Percentiles rank a stretch among this genome's conserved stretches.
phyloP scores from a whole-genome alignment of 2,113 vertebrate genomes.

The Bufo gargarizans region DNA sequence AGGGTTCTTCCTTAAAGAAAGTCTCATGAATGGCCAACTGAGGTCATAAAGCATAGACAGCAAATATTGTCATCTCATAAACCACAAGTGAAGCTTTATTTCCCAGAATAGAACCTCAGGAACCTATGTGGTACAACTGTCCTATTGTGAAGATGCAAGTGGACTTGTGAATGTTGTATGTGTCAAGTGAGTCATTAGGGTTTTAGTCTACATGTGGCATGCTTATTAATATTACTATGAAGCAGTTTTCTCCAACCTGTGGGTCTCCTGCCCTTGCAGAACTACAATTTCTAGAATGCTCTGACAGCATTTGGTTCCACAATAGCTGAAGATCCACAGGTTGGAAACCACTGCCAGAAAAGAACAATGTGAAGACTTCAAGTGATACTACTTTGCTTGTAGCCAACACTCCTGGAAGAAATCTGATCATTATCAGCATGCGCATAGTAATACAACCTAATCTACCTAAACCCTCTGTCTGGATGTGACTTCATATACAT shows the following conservation, averaged over 20 bases:
- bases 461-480: slow-evolving; percentile 91
- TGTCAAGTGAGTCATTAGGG: too few relatives aligned
- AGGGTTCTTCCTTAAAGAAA: too few relatives aligned
- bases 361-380: slow-evolving; percentile 9
- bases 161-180: too few relatives aligned
- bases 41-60: too few relatives aligned
- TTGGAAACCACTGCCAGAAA: neutral
- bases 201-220: neutral
- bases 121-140: too few relatives aligned
- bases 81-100: too few relatives aligned
- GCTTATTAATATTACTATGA: neutral
- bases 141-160: too few relatives aligned
- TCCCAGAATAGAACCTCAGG: too few relatives aligned
- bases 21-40: too few relatives aligned
- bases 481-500: slow-evolving; percentile 87
- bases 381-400: slow-evolving; percentile 1
- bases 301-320: neutral
- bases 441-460: slow-evolving; percentile 95
- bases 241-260: neutral
- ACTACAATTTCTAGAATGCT: neutral
- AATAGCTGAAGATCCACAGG: neutral
- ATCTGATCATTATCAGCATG: neutral
- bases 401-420: slow-evolving; percentile 16
- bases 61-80: too few relatives aligned
- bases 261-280: neutral